Evolutionary conservation across 2,888 invertebrate species (phyloP).

Genomic region (Athalia cordata): DNA sequence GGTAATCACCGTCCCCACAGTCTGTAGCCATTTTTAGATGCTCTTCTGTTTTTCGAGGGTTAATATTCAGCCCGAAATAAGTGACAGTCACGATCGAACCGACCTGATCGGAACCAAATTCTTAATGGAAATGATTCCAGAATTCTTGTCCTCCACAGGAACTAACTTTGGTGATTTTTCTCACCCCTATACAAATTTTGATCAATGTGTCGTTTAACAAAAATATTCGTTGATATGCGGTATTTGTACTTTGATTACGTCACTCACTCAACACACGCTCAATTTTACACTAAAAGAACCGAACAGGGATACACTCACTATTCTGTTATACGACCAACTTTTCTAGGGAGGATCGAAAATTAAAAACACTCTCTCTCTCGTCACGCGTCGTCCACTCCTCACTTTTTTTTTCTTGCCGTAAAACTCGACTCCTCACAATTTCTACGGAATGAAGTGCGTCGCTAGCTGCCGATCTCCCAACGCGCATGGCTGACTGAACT

Average conservation of each 20-base stretch:
- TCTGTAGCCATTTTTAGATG: constrained; percentile 60
- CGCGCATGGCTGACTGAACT: constrained; percentile 5
- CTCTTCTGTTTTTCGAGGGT: constrained; percentile 7
- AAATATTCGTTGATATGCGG: constrained; percentile 59
- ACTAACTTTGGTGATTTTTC: neutral
- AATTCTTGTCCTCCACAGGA: neutral
- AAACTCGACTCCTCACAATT: constrained; percentile 31
- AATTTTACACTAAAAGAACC: constrained; percentile 6
- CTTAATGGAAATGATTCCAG: neutral
- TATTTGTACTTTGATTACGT: constrained; percentile 66
- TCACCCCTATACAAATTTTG: neutral
- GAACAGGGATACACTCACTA: neutral
- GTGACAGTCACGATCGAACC: neutral
- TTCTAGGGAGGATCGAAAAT: constrained; percentile 19
- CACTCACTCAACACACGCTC: constrained; percentile 56
- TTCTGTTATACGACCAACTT: neutral
- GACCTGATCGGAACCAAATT: neutral
- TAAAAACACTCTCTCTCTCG: constrained; percentile 27
- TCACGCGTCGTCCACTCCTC: constrained; percentile 41
- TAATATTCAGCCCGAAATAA: neutral
- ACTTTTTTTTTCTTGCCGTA: constrained; percentile 21
- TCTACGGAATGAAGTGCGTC: constrained; percentile 15
- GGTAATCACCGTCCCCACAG: constrained; percentile 78
- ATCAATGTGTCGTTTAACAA: constrained; percentile 44
- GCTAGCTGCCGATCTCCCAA: constrained; percentile 9